Evolutionary conservation across 2,797 vertebrate genomes (phyloP), one percentile per base, ranked within the genome.

Genomic region (Fringilla coelebs): DNA sequence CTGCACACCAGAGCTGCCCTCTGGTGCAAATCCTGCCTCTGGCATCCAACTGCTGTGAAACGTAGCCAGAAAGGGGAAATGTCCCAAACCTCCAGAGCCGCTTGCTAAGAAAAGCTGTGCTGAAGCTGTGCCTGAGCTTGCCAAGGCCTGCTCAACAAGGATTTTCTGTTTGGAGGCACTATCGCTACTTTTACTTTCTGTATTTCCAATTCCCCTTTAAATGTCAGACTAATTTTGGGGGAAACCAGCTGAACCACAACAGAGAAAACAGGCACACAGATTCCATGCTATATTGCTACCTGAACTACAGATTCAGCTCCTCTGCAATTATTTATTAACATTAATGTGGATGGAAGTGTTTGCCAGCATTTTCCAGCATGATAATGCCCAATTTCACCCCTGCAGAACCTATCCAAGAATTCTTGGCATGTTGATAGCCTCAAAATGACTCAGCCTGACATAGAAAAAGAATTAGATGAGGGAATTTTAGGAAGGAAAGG

Each of bases 401-500:
- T 74, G 65, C 36, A 65, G 95, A 90, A 91, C 26, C 34, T 48
- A 82, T 67, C 75, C 81, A 92, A 83, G 52, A 87, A 83, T 89
- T 91, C 46, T 24, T 85, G 65, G 79, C 68, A 57, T 31, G 15
- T 32, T 28, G 34, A 31, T 83, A 74, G 34, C 25, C 34, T 34
- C 17, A 0, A 0, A 61, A 80, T 93, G 65, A 94, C 85, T 94
- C 87, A 89, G 80, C 52, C 68, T 96, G 89, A 61, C 32, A 24
- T 14, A 54, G 75, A 52, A 77, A 85, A 92, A 83, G 34, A 87
- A 90, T 32, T 7, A 66, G 41, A 57, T 38, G 10, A 45, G 26
- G 57, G 41, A 88, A 85, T 92, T 89, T 87, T 88, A 67, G 52
- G 57, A 89, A 91, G 76, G 84, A 89, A 85, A 54, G 55, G 29